Evolutionary conservation across 1,140 invertebrate species (phyloP), one percentile per base, ranked within the genome.

Genomic region (Drosophila arawakana): DNA sequence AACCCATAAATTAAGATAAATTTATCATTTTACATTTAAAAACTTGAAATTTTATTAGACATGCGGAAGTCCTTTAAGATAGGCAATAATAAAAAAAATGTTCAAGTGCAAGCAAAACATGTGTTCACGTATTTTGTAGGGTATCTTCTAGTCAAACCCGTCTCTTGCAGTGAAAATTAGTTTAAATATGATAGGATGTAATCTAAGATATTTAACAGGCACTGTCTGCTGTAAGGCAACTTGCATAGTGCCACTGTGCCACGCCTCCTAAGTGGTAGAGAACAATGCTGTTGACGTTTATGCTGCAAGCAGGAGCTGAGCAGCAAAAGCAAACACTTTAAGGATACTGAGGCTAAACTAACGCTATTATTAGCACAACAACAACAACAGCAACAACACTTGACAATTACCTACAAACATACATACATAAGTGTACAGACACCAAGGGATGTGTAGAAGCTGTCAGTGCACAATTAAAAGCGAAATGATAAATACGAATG

Each of bases 401-500:
- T 50, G 35, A 65, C 25, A 82, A 78, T 82, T 83, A 62, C 13
- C 67, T 37, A 47, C 41, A 59, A 35, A 44, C 43, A 62, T 30
- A 30, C 35, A 50, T 13, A 54, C 58, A 58, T 30, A 47, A 13
- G 25, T 59, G 50, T 11, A 60, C 46, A 70, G 15, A 18, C 41
- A 43, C 30, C 18, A 21, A 21, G 18, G n/a, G 30, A 52, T 13
- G n/a, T 52, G 50, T 43, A 50, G 30, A 25, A 58, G 52, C 52
- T 41, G 60, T 54, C 41, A 58, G 67, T 65, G 80, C 77, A 79
- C 81, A 84, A 84, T 84, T 84, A 84, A 84, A 84, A 84, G 81
- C 73, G 81, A 80, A 80, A 84, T 81, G 81, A 84, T 84, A 84
- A 84, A 84, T 73, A 84, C 81, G 80, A 84, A 76, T 76, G 74